Percentiles rank a stretch among this genome's conserved stretches.
These are phyloP conservation scores for Anneissia japonica DNA, from an alignment of 35 echinoderm and acorn worm species.

Conservation along the genomic window DNA sequence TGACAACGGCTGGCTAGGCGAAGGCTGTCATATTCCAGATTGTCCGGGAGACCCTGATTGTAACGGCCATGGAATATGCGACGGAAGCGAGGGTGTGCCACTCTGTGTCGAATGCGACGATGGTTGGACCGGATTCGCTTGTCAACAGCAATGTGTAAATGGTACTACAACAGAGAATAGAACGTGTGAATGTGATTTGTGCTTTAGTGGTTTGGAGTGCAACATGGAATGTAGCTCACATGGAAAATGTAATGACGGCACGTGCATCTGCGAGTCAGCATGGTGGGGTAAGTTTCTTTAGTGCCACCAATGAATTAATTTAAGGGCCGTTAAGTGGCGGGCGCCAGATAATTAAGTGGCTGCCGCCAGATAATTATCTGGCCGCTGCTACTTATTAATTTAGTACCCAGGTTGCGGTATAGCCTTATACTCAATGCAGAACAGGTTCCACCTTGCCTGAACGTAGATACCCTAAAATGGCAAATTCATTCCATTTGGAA, in stretches of 20 bases:
- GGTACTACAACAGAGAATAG: conserved; percentile 31
- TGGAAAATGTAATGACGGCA: conserved; percentile 52
- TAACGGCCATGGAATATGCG: conserved; percentile 57
- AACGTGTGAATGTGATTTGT: conserved; percentile 57
- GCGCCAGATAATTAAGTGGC: background rate
- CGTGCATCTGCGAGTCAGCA: conserved; percentile 62
- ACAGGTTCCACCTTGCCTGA: no score
- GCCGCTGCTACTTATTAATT: no score
- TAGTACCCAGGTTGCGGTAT: no score
- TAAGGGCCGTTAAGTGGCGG: background rate
- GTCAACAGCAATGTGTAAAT: conserved; percentile 49
- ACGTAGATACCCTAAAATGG: no score
- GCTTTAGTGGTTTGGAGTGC: conserved; percentile 59
- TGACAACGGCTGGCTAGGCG: conserved; percentile 56
- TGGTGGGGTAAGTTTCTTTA: conserved; percentile 79
- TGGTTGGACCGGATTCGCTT: conserved; percentile 50
- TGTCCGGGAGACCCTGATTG: conserved; percentile 73
- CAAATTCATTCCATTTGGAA: no score
- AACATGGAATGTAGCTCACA: conserved; percentile 62
- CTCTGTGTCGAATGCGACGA: conserved; percentile 46
- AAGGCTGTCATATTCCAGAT: conserved; percentile 57
- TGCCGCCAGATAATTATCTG: no score
- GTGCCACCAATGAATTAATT: background rate
- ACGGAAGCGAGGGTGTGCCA: conserved; percentile 52
- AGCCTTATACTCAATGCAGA: no score